Conservation (phyloP, 2,797 vertebrate species). For the Schizothorax lantsangensis region DNA sequence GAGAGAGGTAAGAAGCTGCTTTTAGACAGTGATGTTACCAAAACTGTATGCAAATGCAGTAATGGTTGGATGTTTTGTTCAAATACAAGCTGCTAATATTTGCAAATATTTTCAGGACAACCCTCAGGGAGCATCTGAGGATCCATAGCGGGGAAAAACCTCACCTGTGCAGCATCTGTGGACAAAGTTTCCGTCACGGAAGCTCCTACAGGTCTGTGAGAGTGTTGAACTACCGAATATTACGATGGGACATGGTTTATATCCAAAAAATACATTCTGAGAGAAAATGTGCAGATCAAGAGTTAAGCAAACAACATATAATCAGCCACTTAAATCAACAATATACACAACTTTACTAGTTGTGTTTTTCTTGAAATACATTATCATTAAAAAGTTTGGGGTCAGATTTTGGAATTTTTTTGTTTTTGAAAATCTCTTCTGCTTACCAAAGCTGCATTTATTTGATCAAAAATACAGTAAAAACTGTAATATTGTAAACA, state of each 20-base stretch:
- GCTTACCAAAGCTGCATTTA: not conserved
- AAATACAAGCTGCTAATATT: conserved; percentile 6
- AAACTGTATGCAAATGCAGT: not conserved
- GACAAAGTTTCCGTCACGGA: conserved; percentile 96
- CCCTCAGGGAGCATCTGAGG: conserved; percentile 93
- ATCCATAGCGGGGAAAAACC: conserved; percentile 99
- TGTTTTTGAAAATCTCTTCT: not conserved
- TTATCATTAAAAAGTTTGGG: not conserved
- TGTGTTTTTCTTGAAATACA: not conserved
- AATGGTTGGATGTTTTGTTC: not conserved
- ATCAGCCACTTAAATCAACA: not conserved
- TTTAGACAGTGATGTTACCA: not conserved
- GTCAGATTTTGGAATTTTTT: not conserved
- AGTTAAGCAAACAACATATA: not conserved
- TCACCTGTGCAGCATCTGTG: conserved; percentile 97
- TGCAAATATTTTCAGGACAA: conserved; percentile 81
- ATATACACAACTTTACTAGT: not conserved
- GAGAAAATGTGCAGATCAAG: not conserved
- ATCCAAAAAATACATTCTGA: not conserved
- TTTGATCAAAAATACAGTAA: not conserved
- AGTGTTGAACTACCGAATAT: not conserved
- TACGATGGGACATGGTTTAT: not conserved
- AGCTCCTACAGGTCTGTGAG: conserved; percentile 94
- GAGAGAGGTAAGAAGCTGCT: conserved; percentile 85
- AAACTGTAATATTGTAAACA: not conserved